Base-by-base conservation (phyloP, 64 coral and sea anemone species). In the Porites australiensis region DNA sequence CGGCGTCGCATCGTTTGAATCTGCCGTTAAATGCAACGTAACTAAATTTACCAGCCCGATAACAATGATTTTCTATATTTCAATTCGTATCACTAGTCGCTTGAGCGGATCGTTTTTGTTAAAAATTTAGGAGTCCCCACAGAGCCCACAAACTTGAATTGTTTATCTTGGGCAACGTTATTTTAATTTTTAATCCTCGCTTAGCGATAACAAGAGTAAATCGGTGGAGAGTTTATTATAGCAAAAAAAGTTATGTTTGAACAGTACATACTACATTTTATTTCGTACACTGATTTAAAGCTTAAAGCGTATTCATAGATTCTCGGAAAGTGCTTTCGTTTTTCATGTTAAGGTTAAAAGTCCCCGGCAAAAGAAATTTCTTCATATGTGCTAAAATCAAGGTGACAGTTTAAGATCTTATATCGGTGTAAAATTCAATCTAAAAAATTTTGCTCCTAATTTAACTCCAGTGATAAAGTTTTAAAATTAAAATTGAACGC, bases 101-200 rank as follows among this genome's bases (percentile, higher is more conserved):
- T 50, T 19, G 59, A 61, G 81, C 64, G 46, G 81, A 61, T 84
- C 81, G 69, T 84, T 84, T 84, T 46, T 84, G 81, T 84, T 84
- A 70, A 84, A 68, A 84, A 84, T 84, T 84, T 68, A 84, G 20
- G 62, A 61, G 67, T 61, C 64, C 81, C 81, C 81, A 63, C 81
- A 84, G 81, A 84, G 81, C 50, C 81, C 81, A 84, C 81, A 50
- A 84, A 51, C 67, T 84, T 84, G 67, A 63, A 84, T 84, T 84
- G 81, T 84, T 84, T 84, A 84, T 84, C 81, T 84, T 14, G 13
- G 81, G 15, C 67, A 84, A 84, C 81, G 81, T 84, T 84, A 67
- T 84, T 84, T 84, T 68, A 84, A 84, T 84, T 84, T 84, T 84
- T 84, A 84, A 84, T 84, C 52, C 62, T 84, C 63, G 8, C 81